phyloP scores from a whole-genome alignment of 2,113 vertebrate genomes.

The Noturus placidus region DNA sequence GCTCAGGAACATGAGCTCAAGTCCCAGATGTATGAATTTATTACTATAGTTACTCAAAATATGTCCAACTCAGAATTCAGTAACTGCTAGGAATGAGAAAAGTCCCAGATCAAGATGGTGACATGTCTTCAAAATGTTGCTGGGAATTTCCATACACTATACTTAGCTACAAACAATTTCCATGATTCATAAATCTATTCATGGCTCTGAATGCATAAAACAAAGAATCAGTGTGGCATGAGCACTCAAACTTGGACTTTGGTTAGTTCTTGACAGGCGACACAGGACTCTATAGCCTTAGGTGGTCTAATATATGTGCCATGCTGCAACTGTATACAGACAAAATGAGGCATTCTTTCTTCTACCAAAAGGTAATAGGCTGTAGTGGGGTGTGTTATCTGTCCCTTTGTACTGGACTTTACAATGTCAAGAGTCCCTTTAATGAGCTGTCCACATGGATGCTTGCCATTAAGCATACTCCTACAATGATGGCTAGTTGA shows the following conservation, averaged over 20 bases:
- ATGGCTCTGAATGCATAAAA: background rate
- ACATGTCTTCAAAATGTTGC: slow-evolving; percentile 20
- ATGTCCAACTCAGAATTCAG: slow-evolving; percentile 32
- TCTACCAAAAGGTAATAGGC: background rate
- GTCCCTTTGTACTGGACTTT: slow-evolving; percentile 16
- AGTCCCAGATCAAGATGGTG: slow-evolving; percentile 23
- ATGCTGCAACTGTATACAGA: background rate
- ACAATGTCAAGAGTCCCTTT: slow-evolving; percentile 43
- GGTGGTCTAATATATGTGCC: background rate
- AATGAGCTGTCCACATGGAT: slow-evolving; percentile 37
- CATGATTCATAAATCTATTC: slow-evolving; percentile 33
- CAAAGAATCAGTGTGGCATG: background rate
- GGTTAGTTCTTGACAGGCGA: background rate
- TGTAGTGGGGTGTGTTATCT: slow-evolving; percentile 37
- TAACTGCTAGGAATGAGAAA: slow-evolving; percentile 43
- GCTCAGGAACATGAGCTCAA: background rate
- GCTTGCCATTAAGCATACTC: slow-evolving; percentile 9
- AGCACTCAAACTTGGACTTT: background rate
- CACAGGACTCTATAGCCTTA: background rate
- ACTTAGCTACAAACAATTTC: slow-evolving; percentile 18
- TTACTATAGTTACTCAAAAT: background rate
- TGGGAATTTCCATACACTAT: slow-evolving; percentile 31
- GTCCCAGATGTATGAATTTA: slow-evolving; percentile 8
- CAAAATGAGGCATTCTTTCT: slow-evolving; percentile 15
- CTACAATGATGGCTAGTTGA: slow-evolving; percentile 45